phyloP scores from a whole-genome alignment of 2,113 vertebrate species.

The Cottus gobio region DNA sequence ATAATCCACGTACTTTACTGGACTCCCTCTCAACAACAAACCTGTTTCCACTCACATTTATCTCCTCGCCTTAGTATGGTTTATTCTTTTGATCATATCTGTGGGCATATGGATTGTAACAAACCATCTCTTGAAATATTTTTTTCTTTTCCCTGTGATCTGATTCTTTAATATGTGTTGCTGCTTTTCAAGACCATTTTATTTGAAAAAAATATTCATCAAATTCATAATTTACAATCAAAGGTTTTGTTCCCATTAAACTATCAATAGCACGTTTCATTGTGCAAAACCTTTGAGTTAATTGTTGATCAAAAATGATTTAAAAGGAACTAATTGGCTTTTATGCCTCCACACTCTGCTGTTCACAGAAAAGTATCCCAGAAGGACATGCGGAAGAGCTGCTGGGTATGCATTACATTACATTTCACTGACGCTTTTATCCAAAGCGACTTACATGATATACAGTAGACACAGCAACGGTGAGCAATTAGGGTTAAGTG shows the following conservation, averaged over 20 bases:
- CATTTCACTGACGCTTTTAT: no score
- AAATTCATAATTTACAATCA: not conserved
- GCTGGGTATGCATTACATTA: not conserved
- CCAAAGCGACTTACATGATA: no score
- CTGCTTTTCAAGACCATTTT: not conserved
- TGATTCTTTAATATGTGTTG: constrained; percentile 5
- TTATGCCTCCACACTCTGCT: constrained; percentile 1
- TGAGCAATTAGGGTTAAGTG: no score
- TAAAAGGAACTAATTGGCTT: not conserved
- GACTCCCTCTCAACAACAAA: not conserved
- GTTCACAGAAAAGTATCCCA: not conserved
- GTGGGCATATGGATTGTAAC: constrained; percentile 11
- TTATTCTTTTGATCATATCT: constrained; percentile 44
- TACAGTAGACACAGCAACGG: no score
- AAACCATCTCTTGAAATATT: not conserved
- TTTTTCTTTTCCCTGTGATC: not conserved
- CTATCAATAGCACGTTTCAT: not conserved
- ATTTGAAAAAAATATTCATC: not conserved
- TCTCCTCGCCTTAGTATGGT: constrained; percentile 14
- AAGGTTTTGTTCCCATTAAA: not conserved
- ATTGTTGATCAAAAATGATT: not conserved
- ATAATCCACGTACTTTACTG: not conserved
- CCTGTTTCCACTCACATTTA: constrained; percentile 1
- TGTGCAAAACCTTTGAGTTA: not conserved
- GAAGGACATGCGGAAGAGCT: not conserved